Base-by-base conservation (phyloP, 2,113 vertebrate genomes). In the Erythrolamprus reginae region DNA sequence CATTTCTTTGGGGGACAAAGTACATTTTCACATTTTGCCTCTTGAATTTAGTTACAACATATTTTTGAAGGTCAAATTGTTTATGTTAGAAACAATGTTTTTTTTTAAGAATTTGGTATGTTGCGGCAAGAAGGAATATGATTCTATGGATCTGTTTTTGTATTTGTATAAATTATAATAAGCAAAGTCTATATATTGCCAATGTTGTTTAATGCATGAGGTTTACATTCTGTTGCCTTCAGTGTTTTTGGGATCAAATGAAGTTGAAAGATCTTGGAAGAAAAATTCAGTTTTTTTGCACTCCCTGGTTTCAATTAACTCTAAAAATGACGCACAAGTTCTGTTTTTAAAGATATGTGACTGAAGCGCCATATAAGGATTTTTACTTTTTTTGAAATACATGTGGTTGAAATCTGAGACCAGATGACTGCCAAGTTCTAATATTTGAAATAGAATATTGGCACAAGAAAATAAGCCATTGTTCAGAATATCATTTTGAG, bases 321-420 rank as follows among this genome's bases (percentile, higher is more conserved):
- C 96, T 96, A 97, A 97, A 97, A 97, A 96, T 97, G 96, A 97
- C 92, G n/a, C 96, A 97, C 96, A 97, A 97, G 97, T 95, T 95
- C 96, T 94, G 96, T 96, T 97, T 97, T 97, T 96, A 97, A 96
- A 98, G 98, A 98, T 98, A 98, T 98, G 98, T 90, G 92, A 94
- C 96, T 47, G 0, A 91, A 93, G 96, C 95, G 98, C 98, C 98
- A 98, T 98, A 97, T 95, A 97, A 95, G 97, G 96, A 96, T 96
- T 98, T 98, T 98, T 98, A 97, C 98, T 98, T 98, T 97, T 94
- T 98, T 97, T 95, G 26, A 96, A 97, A 98, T 98, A 98, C 98
- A 99, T 99, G 98, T 99, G 99, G 98, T 98, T 98, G 98, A 99
- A 99, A 99, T 98, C 97, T 97, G 98, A 98, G 97, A 97, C 95